Conservation (phyloP, 2,888 invertebrate species). For the Acronicta leporina region DNA sequence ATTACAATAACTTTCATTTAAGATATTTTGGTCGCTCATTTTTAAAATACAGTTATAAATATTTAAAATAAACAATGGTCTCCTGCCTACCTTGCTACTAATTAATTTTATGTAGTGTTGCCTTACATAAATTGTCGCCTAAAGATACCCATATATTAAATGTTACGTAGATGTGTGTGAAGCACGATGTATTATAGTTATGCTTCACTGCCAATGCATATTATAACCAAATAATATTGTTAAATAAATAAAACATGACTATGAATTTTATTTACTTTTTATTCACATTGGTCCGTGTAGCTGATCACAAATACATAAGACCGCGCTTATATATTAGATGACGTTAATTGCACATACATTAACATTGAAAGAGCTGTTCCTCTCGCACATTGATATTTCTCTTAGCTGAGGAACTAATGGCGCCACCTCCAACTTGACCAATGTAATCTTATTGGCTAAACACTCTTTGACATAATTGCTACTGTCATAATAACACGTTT, state of each 20-base stretch:
- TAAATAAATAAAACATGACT: constrained; percentile 68
- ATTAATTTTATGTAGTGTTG: too few species aligned
- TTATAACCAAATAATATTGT: constrained; percentile 42
- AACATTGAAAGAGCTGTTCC: constrained; percentile 28
- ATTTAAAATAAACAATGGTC: too few species aligned
- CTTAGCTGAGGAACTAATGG: too few species aligned
- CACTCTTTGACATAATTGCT: too few species aligned
- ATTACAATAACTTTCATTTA: too few species aligned
- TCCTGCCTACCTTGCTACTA: too few species aligned
- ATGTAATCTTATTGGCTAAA: too few species aligned
- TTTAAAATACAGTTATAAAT: too few species aligned
- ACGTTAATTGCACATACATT: constrained; percentile 47
- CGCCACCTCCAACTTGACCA: too few species aligned
- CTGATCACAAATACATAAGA: constrained; percentile 55
- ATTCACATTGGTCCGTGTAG: constrained; percentile 69
- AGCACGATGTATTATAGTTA: constrained; percentile 28
- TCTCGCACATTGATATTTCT: too few species aligned
- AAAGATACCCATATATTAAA: constrained; percentile 16
- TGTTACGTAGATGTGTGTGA: constrained; percentile 33
- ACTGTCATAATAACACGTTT: too few species aligned
- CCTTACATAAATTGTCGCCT: constrained; percentile 7
- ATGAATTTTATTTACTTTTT: constrained; percentile 70
- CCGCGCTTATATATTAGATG: constrained; percentile 46
- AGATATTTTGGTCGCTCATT: too few species aligned
- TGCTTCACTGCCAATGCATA: constrained; percentile 53